Evolutionary conservation across 1,140 invertebrate genomes (phyloP).

Genomic region (Batillaria attramentaria): DNA sequence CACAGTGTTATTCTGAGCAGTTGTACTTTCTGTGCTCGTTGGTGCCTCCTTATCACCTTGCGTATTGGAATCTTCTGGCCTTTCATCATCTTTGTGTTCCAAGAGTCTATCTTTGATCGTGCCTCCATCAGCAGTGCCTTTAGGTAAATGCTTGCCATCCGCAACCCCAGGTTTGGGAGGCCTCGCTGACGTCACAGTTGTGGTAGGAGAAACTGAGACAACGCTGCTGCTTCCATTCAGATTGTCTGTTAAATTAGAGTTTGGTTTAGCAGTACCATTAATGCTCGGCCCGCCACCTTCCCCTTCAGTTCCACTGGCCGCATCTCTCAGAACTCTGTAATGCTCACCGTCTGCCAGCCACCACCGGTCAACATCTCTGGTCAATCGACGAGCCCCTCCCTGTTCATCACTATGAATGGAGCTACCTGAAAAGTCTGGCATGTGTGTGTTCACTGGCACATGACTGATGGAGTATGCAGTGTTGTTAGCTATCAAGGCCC

Average conservation of each 20-base stretch:
- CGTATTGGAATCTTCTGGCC: neutral
- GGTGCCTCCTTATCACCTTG: too few species aligned
- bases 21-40: neutral
- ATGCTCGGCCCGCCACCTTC: neutral
- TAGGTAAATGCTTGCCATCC: conserved; percentile 38
- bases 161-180: conserved; percentile 32
- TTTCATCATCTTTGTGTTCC: conserved; percentile 20
- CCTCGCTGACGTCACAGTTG: conserved; percentile 29
- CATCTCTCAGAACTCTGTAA: conserved; percentile 12
- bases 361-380: neutral
- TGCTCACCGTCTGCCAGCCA: neutral
- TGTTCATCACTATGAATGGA: too few species aligned
- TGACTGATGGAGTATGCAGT: conserved; percentile 9
- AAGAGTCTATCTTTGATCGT: conserved; percentile 23
- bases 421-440: conserved; percentile 12
- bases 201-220: neutral
- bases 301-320: neutral
- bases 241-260: neutral
- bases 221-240: neutral
- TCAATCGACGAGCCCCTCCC: neutral
- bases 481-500: conserved; percentile 17
- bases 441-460: conserved; percentile 20
- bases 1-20: neutral
- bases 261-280: neutral
- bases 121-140: conserved; percentile 30